Conservation (phyloP, 2,888 invertebrate species). For the Agrilus mali region DNA sequence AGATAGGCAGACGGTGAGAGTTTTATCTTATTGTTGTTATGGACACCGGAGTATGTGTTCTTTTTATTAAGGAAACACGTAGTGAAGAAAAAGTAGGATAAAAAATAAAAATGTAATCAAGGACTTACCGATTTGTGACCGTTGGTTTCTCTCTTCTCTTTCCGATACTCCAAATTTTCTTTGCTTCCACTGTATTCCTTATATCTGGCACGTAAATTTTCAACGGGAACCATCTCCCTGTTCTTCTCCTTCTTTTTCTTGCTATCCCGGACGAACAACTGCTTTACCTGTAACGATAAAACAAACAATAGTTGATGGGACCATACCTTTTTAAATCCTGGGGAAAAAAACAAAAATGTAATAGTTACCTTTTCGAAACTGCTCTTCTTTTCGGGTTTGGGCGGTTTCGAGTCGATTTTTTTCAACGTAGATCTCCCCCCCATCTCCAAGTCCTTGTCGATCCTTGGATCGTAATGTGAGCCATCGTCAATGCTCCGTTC, state of each 20-base stretch:
- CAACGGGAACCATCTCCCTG: constrained; percentile 39
- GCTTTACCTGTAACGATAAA: constrained; percentile 44
- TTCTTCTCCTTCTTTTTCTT: constrained; percentile 48
- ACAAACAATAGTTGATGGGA: neutral
- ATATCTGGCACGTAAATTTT: constrained; percentile 42
- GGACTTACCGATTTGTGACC: constrained; percentile 25
- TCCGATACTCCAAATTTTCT: constrained; percentile 29
- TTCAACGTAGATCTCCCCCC: constrained; percentile 28
- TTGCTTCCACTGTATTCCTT: constrained; percentile 47
- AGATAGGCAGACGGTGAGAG: too few relatives aligned
- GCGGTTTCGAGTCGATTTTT: constrained; percentile 38
- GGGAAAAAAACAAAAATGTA: too few relatives aligned
- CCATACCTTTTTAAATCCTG: constrained; percentile 3
- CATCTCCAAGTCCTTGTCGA: constrained; percentile 39
- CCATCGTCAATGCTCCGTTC: constrained; percentile 54
- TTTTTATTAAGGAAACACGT: too few relatives aligned
- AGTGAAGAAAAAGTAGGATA: too few relatives aligned
- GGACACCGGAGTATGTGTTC: too few relatives aligned
- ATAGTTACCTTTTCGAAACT: constrained; percentile 54
- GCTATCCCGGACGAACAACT: constrained; percentile 58
- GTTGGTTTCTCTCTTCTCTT: constrained; percentile 33
- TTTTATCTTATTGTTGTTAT: too few relatives aligned
- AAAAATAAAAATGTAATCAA: too few relatives aligned
- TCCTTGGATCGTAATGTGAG: constrained; percentile 50
- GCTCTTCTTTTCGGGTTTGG: constrained; percentile 54